These are phyloP conservation scores for Clitarchus hookeri DNA, from an alignment of 2,888 invertebrate genomes.

Conservation along the genomic window DNA sequence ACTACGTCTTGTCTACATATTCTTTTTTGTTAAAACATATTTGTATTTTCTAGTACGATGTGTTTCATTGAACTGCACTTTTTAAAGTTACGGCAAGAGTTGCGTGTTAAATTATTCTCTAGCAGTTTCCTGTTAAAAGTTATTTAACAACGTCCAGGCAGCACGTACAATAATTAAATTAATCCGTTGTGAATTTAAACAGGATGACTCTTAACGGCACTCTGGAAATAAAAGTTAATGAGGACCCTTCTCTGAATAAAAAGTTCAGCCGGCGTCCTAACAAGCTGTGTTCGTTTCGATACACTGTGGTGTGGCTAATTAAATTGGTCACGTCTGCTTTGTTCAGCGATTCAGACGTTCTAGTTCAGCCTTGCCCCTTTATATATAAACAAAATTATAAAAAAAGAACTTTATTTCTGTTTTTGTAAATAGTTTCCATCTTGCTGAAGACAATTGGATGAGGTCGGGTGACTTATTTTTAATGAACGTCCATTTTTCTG, in stretches of 20 bases:
- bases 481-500: background rate
- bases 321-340: background rate
- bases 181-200: background rate
- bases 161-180: too few relatives aligned
- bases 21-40: too few relatives aligned
- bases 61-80: too few relatives aligned
- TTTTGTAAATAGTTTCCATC: background rate
- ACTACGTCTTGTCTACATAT: too few relatives aligned
- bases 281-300: background rate
- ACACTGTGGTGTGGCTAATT: background rate
- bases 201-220: background rate
- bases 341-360: background rate
- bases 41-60: too few relatives aligned
- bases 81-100: too few relatives aligned
- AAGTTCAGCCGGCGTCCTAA: background rate
- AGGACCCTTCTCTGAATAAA: background rate
- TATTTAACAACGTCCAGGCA: background rate
- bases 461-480: background rate
- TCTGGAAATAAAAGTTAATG: background rate
- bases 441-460: background rate
- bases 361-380: background rate
- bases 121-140: background rate
- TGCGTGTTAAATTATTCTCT: background rate
- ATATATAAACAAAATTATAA: background rate
- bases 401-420: background rate